These are phyloP conservation scores for Rhagium mordax DNA, from an alignment of 2,888 invertebrate genomes.

Conservation along the genomic window DNA sequence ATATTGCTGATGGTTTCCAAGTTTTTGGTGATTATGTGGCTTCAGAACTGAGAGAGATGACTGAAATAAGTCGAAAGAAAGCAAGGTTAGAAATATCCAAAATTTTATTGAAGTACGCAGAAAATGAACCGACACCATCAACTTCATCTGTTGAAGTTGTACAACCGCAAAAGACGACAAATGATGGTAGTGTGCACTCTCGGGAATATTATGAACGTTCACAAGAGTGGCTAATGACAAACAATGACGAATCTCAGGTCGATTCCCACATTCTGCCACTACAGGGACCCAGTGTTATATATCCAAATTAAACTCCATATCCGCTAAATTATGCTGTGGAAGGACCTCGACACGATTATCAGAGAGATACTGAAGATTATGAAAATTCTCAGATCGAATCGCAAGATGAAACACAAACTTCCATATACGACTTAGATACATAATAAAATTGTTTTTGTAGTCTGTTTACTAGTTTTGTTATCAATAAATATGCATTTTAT, in stretches of 20 bases:
- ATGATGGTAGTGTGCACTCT: not conserved
- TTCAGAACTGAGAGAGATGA: slow-evolving; percentile 1
- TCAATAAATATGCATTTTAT: too few species aligned
- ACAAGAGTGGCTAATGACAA: not conserved
- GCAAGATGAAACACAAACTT: too few species aligned
- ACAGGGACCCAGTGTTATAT: not conserved
- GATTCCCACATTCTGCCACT: slow-evolving; percentile 1
- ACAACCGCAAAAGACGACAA: not conserved
- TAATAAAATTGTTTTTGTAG: too few species aligned
- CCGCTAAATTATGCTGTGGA: too few species aligned
- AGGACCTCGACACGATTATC: too few species aligned
- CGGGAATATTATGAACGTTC: not conserved
- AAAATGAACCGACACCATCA: slow-evolving; percentile 10
- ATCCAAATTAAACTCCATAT: not conserved
- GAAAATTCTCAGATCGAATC: too few species aligned
- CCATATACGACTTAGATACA: too few species aligned
- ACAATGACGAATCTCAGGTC: not conserved
- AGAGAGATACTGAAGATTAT: too few species aligned
- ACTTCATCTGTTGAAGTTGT: not conserved
- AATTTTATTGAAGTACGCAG: slow-evolving; percentile 23
- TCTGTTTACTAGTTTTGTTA: too few species aligned
- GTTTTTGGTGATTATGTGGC: not conserved
- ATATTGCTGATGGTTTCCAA: not conserved
- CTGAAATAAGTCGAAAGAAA: not conserved
- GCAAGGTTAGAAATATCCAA: slow-evolving; percentile 1